Evolutionary conservation across 53 echinoderm and acorn worm genomes (phyloP), one percentile per base, ranked within the genome.

Genomic region (Echinarachnius parma): DNA sequence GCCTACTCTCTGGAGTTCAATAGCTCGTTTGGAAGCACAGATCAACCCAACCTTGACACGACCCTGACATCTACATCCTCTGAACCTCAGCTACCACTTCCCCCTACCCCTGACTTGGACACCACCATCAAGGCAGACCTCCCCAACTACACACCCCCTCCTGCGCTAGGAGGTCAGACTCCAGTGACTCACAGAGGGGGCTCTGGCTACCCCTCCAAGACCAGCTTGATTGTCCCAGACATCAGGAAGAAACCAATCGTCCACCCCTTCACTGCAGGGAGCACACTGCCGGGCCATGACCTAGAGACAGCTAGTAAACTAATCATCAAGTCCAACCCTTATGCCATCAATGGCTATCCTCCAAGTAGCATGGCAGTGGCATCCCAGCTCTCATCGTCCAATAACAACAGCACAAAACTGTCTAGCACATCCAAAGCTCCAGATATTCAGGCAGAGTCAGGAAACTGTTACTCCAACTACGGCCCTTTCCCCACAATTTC

Each of bases 131-230:
- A 76, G 25, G 68, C 72, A 24, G 85, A 77, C 37, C 42, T 84
- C 39, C 65, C 96, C 1, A 84, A 96, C 55, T 91, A 81, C 48
- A 77, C 87, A 9, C 91, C 96, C n/a, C 96, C 95, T 15, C 81
- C 95, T 11, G 77, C 84, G 16, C 11, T 90, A 45, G 76, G 4
- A 59, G 59, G 21, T 30, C 62, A 66, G 34, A 60, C 64, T 5
- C 80, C 79, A 21, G 57, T 74, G 1, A 39, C 28, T 20, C 23
- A 35, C 37, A 56, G 37, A 16, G 45, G 58, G 44, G 28, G 28
- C 48, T 27, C 37, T 25, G 37, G 28, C 48, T 26, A 28, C 66
- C 66, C 48, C 3, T 28, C 24, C 24, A 42, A 14, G 42, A 7
- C 22, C n/a, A 62, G 35, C 34, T 14, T 4, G 15, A 35, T 5